A percentile compares a stretch with the other conserved stretches of the same genome.
Evolutionary conservation across 1,140 invertebrate genomes (phyloP).

Genomic region (Proctacanthus coquilletti): DNA sequence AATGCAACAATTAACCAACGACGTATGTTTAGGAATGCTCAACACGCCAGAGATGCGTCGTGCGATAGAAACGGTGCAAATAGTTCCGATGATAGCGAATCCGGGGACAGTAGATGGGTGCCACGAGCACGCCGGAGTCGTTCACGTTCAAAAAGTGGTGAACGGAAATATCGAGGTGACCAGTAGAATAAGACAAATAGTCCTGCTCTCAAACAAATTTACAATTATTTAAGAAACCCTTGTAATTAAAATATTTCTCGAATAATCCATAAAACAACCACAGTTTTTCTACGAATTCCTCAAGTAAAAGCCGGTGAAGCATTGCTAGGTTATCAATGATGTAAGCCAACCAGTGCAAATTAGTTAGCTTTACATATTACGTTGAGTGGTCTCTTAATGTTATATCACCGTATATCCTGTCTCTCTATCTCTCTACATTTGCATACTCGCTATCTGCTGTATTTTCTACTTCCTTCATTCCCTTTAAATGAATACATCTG

Average conservation of each 20-base stretch:
- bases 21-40: slow-evolving; percentile 1
- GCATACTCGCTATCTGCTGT: too few species aligned
- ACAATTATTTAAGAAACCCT: neutral
- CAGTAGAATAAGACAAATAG: neutral
- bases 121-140: neutral
- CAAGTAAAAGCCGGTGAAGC: neutral
- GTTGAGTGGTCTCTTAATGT: too few species aligned
- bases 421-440: too few species aligned
- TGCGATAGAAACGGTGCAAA: neutral
- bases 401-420: too few species aligned
- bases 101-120: slow-evolving; percentile 2
- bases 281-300: neutral
- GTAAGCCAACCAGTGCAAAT: too few species aligned
- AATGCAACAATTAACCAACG: neutral
- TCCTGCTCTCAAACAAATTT: neutral
- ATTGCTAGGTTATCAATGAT: too few species aligned
- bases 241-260: neutral
- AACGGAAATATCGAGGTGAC: slow-evolving; percentile 3
- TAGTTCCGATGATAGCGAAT: slow-evolving; percentile 6
- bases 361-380: neutral
- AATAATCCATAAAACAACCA: neutral
- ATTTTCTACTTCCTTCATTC: too few species aligned
- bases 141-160: slow-evolving; percentile 5
- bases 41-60: neutral
- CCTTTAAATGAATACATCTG: too few species aligned